Evolutionary conservation across 2,113 vertebrate genomes (phyloP), one percentile per base, ranked within the genome.

Genomic region (Cyanoderma ruficeps): DNA sequence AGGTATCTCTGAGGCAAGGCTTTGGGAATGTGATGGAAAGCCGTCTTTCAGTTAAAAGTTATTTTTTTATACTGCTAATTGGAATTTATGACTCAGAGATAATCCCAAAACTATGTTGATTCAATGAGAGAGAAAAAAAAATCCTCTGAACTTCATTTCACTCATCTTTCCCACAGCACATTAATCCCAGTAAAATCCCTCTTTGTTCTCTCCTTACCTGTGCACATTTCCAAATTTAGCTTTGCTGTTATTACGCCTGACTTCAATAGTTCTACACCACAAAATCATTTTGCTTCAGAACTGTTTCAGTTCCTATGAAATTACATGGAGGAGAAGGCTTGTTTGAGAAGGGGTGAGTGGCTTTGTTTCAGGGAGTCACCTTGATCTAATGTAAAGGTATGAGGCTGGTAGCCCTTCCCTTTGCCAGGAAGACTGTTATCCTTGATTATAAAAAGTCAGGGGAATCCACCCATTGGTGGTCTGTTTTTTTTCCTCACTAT

Each of bases 71-170:
- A 39, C 33, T 60, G 20, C 13, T 67, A 47, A 3, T 60, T 85
- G 91, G 76, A 97, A 96, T 94, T 87, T 71, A 52, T 97, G 92
- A 90, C 59, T 94, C 55, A 90, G 57, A 76, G 63, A 93, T 79
- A 96, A 94, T 93, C 84, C 42, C 37, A 2, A 79, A 91, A 88
- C 57, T n/a, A 71, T 65, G n/a, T 67, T 59, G 82, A 71, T 83
- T 94, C 59, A 56, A 41, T 89, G 7, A 65, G 28, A 74, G 37
- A 47, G 18, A n/a, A 74, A 83, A 74, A 83, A 87, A 79, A 70
- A 47, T 65, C 28, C 42, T 86, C 42, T 77, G 69, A 92, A 83
- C 28, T 76, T 49, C 3, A 2, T 53, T 91, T 78, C 69, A 50
- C 39, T 89, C 30, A 46, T 87, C n/a, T 87, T 77, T 55, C 19